A percentile compares a stretch with the other conserved stretches of the same genome.
Evolutionary conservation across 2,888 invertebrate species (phyloP).

Genomic region (Lomographa bimaculata): DNA sequence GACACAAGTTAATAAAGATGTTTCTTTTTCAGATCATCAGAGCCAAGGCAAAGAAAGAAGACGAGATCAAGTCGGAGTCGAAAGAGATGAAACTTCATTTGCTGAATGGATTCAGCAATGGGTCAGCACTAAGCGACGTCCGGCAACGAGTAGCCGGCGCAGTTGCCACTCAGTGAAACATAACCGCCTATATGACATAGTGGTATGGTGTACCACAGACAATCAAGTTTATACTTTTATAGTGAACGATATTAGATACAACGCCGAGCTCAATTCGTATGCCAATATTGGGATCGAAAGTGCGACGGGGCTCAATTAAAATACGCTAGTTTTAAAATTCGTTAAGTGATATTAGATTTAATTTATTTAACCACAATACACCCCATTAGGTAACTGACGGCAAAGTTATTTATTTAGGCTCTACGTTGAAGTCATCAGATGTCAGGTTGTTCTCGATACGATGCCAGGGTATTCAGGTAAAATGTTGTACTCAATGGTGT

Average conservation of each 20-base stretch:
- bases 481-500: too few species aligned
- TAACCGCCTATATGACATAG: conserved; percentile 7
- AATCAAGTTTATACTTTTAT: conserved; percentile 8
- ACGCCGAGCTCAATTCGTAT: conserved; percentile 30
- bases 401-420: conserved; percentile 35
- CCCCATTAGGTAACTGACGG: conserved; percentile 12
- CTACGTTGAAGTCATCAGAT: too few species aligned
- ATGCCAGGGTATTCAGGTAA: conserved; percentile 1
- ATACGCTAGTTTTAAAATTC: conserved; percentile 34
- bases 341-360: conserved; percentile 50
- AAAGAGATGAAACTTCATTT: conserved; percentile 65
- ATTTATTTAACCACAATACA: conserved; percentile 46
- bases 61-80: conserved; percentile 51
- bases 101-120: conserved; percentile 73
- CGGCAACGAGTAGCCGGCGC: conserved; percentile 76
- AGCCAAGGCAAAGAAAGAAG: conserved; percentile 55
- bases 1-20: too few species aligned
- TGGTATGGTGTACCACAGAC: conserved; percentile 33
- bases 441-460: conserved; percentile 5
- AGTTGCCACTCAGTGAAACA: conserved; percentile 69
- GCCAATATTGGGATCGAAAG: conserved; percentile 21
- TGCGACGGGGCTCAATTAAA: conserved; percentile 52
- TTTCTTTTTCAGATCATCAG: conserved; percentile 42
- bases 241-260: conserved; percentile 29
- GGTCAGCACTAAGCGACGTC: conserved; percentile 65